These are phyloP conservation scores for Pinctada fucata DNA, from an alignment of 2,888 invertebrate species.

Conservation along the genomic window DNA sequence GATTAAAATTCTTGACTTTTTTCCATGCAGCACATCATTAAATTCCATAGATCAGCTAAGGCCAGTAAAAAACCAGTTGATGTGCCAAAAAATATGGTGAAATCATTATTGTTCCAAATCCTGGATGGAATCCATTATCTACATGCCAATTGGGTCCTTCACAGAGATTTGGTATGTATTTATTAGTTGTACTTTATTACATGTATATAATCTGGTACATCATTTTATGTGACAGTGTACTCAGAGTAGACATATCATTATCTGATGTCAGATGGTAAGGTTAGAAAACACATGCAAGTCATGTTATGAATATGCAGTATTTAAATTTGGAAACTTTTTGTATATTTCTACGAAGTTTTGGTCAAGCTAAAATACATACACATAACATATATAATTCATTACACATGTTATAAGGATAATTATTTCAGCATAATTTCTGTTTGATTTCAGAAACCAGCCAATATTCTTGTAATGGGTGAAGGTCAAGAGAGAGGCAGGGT, in stretches of 20 bases:
- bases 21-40: slow-evolving; percentile 90
- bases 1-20: neutral
- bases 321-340: no score
- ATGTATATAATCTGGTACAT: neutral
- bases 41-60: slow-evolving; percentile 98
- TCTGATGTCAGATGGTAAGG: no score
- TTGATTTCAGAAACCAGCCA: slow-evolving; percentile 91
- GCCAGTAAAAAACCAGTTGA: slow-evolving; percentile 97
- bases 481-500: slow-evolving; percentile 97
- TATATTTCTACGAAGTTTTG: no score
- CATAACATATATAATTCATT: no score
- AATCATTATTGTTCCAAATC: slow-evolving; percentile 97
- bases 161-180: slow-evolving; percentile 90
- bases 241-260: neutral
- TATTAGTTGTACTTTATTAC: neutral
- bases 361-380: no score
- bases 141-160: slow-evolving; percentile 99
- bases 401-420: no score
- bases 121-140: slow-evolving; percentile 99
- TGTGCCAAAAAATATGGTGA: slow-evolving; percentile 91
- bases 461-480: slow-evolving; percentile 99
- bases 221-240: neutral
- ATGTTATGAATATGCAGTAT: no score
- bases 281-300: no score
- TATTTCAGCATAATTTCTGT: no score